Percentiles rank a stretch among this genome's conserved stretches.
Evolutionary conservation across 2,888 invertebrate genomes (phyloP).

Genomic region (Willowsia nigromaculata): DNA sequence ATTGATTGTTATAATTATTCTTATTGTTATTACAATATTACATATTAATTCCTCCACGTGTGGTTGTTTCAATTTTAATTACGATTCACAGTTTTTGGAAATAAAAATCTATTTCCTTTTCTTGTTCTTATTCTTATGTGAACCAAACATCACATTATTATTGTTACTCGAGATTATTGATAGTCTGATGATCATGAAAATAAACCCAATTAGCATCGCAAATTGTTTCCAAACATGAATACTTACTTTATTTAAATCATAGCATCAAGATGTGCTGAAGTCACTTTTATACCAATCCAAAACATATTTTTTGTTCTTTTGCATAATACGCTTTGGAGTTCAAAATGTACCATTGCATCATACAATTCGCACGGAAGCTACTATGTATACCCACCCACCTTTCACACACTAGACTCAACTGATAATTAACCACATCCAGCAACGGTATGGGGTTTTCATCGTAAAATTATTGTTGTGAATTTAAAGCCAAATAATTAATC

Average conservation of each 20-base stretch:
- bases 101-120: conserved; percentile 60
- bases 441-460: no score
- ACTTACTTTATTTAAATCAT: not conserved
- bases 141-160: conserved; percentile 67
- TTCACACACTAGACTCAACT: no score
- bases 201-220: conserved; percentile 72
- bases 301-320: no score
- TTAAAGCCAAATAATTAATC: no score
- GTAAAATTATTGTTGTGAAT: no score
- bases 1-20: conserved; percentile 21
- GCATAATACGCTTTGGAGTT: no score
- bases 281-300: no score
- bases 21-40: conserved; percentile 5
- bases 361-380: no score
- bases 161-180: conserved; percentile 71
- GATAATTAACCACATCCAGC: no score
- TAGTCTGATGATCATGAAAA: conserved; percentile 72
- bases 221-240: not conserved
- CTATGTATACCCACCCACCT: no score
- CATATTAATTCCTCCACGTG: conserved; percentile 9
- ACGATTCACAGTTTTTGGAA: conserved; percentile 46
- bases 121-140: conserved; percentile 58
- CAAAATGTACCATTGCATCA: no score
- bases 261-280: no score
- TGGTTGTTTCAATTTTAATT: conserved; percentile 19